Conservation (phyloP, 2,888 invertebrate genomes). For the Xestia c-nigrum region DNA sequence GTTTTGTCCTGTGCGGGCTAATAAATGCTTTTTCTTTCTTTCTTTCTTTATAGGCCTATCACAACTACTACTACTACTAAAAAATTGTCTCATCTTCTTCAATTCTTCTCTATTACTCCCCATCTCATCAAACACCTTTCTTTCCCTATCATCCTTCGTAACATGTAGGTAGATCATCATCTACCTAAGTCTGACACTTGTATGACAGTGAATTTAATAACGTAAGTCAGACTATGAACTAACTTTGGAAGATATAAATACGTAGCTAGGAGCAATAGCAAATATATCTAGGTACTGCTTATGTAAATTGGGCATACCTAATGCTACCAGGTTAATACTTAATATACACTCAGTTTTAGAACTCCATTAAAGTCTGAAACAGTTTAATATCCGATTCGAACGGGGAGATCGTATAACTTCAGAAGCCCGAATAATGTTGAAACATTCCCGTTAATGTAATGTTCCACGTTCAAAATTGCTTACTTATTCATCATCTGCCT, state of each 20-base stretch:
- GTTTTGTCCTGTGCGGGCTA: no score
- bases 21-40: no score
- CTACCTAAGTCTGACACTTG: not conserved
- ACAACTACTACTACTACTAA: no score
- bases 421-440: slow-evolving; percentile 7
- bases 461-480: slow-evolving; percentile 2
- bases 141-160: no score
- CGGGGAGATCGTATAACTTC: slow-evolving; percentile 15
- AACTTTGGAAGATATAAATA: not conserved
- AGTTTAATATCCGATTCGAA: slow-evolving; percentile 5
- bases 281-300: not conserved
- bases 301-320: not conserved
- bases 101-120: no score
- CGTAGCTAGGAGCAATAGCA: not conserved
- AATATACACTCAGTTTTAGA: slow-evolving; percentile 4
- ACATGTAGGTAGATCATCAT: no score
- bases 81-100: no score
- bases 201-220: not conserved
- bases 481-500: not conserved
- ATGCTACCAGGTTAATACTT: not conserved
- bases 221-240: not conserved
- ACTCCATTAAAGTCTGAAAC: slow-evolving; percentile 2
- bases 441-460: not conserved
- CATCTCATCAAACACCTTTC: no score
- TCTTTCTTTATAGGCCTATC: no score